Base-by-base conservation (phyloP, 2,113 vertebrate species). In the Paraplagusia blochii region DNA sequence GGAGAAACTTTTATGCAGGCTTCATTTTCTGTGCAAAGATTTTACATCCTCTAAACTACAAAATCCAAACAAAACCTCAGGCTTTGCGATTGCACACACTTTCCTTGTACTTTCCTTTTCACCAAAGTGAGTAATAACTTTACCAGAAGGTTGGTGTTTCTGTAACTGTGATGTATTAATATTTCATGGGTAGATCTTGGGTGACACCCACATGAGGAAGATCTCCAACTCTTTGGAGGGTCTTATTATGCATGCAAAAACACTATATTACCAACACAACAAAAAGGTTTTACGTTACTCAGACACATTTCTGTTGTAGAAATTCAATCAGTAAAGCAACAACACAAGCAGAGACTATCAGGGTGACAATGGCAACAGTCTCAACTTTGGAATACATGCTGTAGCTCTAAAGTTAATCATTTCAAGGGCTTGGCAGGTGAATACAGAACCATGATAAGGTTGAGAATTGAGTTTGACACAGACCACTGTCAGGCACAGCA, bases 121-220 rank as follows among this genome's bases (percentile, higher is more conserved):
- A 33, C 19, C 55, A 35, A 63, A 53, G 45, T 14, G 29, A 67
- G 63, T 77, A 81, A 80, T 82, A 81, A 79, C 72, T 77, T 56
- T 18, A 63, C 63, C 2, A 38, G 67, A 69, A 66, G 72, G 80
- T 72, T 72, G 74, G 63, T 53, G 56, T 49, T 52, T 79, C 81
- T 74, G 77, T 70, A 72, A 74, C 61, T 14, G 7, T 53, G 62
- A 64, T 22, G 53, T 63, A 77, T 87, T 77, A 62, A 86, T 85
- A 84, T 82, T 85, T 86, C 17, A 85, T 77, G 54, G 49, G 58
- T 53, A 81, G 63, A 82, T 69, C 59, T 82, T 69, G 67, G 65
- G 60, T 64, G 65, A 65, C 63, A 61, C 60, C 42, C 61, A 55
- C 61, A 54, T 62, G 49, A 43, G 66, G 66, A 46, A 77, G 63